These are phyloP conservation scores for Perizoma affinitatum DNA, from an alignment of 2,888 invertebrate species.

Conservation along the genomic window DNA sequence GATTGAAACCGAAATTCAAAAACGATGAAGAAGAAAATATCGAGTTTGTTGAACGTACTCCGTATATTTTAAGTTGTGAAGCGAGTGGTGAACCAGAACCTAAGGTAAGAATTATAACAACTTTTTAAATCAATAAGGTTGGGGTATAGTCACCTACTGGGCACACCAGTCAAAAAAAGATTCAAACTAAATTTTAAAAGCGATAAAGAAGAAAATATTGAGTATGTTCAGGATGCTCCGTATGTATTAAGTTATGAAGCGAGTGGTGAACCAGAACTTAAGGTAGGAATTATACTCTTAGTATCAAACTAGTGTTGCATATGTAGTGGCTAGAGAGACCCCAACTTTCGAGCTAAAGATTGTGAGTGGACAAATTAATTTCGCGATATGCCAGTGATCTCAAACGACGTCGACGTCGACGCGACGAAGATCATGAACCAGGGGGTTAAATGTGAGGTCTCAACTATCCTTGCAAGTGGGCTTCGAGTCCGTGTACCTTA, in stretches of 20 bases:
- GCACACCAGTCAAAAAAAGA: conserved; percentile 50
- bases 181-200: conserved; percentile 49
- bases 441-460: no score
- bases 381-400: no score
- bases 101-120: conserved; percentile 40
- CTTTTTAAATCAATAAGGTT: no score
- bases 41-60: conserved; percentile 38
- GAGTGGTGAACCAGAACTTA: conserved; percentile 47
- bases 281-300: conserved; percentile 40
- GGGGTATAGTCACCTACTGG: conserved; percentile 42
- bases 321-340: conserved; percentile 6
- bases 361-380: no score
- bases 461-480: no score
- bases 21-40: conserved; percentile 40
- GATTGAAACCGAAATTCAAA: conserved; percentile 51
- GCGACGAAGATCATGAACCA: no score
- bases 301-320: no score
- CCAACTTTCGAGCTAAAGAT: no score
- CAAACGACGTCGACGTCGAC: no score
- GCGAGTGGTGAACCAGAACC: conserved; percentile 51
- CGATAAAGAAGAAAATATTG: conserved; percentile 41
- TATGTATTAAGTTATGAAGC: conserved; percentile 50
- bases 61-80: conserved; percentile 46
- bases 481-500: no score
- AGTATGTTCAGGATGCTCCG: conserved; percentile 37